Evolutionary conservation across 1,140 invertebrate species (phyloP), one percentile per base, ranked within the genome.

Genomic region (Drosophila chauvacae): DNA sequence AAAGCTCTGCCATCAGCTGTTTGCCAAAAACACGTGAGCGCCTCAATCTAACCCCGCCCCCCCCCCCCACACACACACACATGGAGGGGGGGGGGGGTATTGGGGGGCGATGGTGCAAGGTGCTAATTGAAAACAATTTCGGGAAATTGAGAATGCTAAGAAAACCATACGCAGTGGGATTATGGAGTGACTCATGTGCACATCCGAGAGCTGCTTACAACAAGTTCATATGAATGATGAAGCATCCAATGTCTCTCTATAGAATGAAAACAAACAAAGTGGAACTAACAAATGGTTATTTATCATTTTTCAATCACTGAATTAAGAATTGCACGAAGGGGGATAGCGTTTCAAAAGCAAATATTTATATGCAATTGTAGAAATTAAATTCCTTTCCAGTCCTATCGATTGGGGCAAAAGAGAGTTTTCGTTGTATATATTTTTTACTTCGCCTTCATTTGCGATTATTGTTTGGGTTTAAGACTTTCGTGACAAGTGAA

Each of bases 1-100:
- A 56, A 53, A 56, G 55, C 42, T 75, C 28, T 7, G 23, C 30
- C 42, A 55, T 77, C 56, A 69, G 56, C 73, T 72, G 70, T 76
- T 76, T 9, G 44, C 28, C 14, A 20, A 41, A 26, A 41, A 35
- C 73, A 76, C 71, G 71, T 66, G 73, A 76, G 47, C 13, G 45
- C 26, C 33, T 41, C 16, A 7, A 9, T 20, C n/a, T 26, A 0
- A 2, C 14, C 35, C 18, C 2, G 13, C 30, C 3, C 3, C 14
- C 35, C 18, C 2, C 16, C 30, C 3, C 3, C 10, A 0, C 26
- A 26, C 26, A 28, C 26, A 28, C 26, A 28, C 26, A 28, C 26
- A 28, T 6, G 7, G 3, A 5, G 18, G 13, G 63, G 23, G n/a
- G n/a, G n/a, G n/a, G n/a, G n/a, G n/a, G n/a, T n/a, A n/a, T n/a